Evolutionary conservation across 2,113 vertebrate genomes (phyloP).

Genomic region (Damaliscus lunatus): DNA sequence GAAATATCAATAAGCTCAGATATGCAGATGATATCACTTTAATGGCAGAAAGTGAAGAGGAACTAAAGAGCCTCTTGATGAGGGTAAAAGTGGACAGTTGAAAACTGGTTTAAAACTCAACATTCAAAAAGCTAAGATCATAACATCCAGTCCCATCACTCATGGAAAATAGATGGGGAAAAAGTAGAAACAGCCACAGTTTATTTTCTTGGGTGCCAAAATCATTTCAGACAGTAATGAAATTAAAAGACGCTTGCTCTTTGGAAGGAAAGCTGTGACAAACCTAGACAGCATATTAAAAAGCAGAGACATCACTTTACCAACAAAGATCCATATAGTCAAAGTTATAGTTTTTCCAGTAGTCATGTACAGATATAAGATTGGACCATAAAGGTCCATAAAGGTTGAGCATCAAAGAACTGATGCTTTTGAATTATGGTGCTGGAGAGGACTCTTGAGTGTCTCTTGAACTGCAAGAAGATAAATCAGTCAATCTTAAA

Average conservation of each 20-base stretch:
- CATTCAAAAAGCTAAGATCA: not conserved
- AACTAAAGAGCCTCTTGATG: not conserved
- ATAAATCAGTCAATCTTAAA: not conserved
- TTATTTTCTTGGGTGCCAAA: not conserved
- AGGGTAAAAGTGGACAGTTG: not conserved
- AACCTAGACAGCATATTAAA: not conserved
- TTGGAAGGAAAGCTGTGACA: not conserved
- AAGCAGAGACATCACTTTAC: not conserved
- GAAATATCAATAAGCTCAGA: not conserved
- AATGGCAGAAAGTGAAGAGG: not conserved
- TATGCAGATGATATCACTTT: not conserved
- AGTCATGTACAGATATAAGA: not conserved
- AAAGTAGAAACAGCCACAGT: not conserved
- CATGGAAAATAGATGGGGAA: not conserved
- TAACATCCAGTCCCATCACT: not conserved
- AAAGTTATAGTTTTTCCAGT: not conserved
- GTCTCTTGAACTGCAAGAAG: not conserved
- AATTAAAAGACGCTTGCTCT: not conserved
- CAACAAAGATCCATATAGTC: not conserved
- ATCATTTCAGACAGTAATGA: not conserved
- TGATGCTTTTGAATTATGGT: not conserved
- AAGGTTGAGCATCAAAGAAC: not conserved
- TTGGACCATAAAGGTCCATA: not conserved
- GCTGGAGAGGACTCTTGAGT: not conserved
- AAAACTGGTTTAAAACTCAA: not conserved